These are phyloP conservation scores for Micrasema longulum DNA, from an alignment of 1,140 invertebrate genomes.

Conservation along the genomic window DNA sequence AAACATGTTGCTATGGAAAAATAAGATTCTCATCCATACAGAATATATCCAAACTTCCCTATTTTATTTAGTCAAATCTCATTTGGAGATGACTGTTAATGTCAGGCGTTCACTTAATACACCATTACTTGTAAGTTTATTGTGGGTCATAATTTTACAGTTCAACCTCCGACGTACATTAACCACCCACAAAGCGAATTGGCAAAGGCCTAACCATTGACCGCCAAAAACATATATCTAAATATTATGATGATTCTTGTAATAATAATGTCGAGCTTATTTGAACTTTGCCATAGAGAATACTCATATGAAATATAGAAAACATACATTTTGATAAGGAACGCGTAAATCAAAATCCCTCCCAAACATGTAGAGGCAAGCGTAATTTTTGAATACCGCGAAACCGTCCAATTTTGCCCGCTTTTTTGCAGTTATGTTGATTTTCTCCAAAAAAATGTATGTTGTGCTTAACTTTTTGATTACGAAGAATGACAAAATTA, in stretches of 20 bases:
- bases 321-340: too few relatives aligned
- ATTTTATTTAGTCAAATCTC: background rate
- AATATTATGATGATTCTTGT: conserved; percentile 1
- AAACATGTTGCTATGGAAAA: background rate
- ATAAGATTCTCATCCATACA: background rate
- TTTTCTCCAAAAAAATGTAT: too few relatives aligned
- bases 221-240: background rate
- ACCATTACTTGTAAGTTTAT: conserved; percentile 15
- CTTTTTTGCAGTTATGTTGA: too few relatives aligned
- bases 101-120: conserved; percentile 9
- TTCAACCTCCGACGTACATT: background rate
- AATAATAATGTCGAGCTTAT: background rate
- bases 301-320: background rate
- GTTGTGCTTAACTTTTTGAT: too few relatives aligned
- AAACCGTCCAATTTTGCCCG: too few relatives aligned
- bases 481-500: too few relatives aligned
- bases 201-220: background rate
- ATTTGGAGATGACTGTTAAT: background rate
- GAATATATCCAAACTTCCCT: background rate
- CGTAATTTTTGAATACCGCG: too few relatives aligned
- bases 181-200: background rate
- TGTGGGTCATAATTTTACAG: background rate
- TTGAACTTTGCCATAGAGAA: background rate
- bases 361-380: too few relatives aligned
- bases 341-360: too few relatives aligned